These are phyloP conservation scores for Poecilia gillii DNA, from an alignment of 2,797 vertebrate species.

Conservation along the genomic window DNA sequence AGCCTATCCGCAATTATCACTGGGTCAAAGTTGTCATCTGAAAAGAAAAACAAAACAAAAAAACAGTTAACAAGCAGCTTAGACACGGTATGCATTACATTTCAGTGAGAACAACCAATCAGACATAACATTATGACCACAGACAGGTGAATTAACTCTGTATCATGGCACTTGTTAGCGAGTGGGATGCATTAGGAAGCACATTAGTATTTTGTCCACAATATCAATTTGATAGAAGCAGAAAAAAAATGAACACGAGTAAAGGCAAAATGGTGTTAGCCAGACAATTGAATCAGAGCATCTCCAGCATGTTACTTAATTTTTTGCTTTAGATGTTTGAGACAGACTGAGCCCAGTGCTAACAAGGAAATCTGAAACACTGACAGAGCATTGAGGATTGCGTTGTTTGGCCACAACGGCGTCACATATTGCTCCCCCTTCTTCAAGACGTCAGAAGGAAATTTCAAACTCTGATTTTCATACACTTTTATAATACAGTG, in stretches of 20 bases:
- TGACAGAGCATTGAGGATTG: no score
- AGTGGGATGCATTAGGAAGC: background rate
- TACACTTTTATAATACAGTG: no score
- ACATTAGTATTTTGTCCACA: background rate
- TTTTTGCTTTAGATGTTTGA: no score
- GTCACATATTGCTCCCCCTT: no score
- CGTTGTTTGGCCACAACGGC: no score
- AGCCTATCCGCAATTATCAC: slow-evolving; percentile 57
- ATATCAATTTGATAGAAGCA: background rate
- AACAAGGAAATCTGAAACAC: no score
- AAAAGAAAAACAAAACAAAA: background rate
- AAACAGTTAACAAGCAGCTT: background rate
- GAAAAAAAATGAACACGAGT: background rate
- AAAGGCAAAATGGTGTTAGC: background rate
- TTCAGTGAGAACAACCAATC: background rate
- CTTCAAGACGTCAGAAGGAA: no score
- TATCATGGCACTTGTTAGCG: background rate
- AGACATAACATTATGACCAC: background rate
- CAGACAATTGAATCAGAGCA: background rate
- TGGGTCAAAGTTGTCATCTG: slow-evolving; percentile 50
- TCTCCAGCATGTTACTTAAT: background rate
- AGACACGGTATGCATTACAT: background rate
- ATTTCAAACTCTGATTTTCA: no score
- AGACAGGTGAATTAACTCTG: background rate
- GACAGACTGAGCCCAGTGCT: no score